These are phyloP conservation scores for Drosophila melanosoma DNA, from an alignment of 2,888 invertebrate genomes.

Conservation along the genomic window DNA sequence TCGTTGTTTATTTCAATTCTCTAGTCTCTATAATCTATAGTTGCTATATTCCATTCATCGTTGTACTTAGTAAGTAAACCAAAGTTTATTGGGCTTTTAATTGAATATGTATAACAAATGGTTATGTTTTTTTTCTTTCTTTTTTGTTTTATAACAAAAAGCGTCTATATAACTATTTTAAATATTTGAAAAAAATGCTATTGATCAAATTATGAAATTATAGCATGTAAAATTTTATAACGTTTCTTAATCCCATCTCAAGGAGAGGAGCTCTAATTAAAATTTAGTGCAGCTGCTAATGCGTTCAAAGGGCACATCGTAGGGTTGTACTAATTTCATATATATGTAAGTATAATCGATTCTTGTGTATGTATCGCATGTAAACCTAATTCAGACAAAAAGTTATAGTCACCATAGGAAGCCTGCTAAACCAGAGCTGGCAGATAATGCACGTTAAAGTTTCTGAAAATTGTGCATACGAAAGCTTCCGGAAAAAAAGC, in stretches of 20 bases:
- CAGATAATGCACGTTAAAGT: constrained; percentile 70
- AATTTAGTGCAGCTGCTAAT: constrained; percentile 57
- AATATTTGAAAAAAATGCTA: constrained; percentile 28
- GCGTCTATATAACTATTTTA: constrained; percentile 21
- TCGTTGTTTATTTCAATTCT: constrained; percentile 78
- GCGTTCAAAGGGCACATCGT: constrained; percentile 63
- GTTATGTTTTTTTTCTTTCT: neutral
- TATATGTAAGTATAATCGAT: constrained; percentile 22
- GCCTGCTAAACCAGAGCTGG: constrained; percentile 47
- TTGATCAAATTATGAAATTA: constrained; percentile 12
- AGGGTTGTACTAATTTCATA: constrained; percentile 54
- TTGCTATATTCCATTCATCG: constrained; percentile 49
- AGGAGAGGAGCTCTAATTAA: constrained; percentile 52
- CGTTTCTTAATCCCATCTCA: constrained; percentile 34
- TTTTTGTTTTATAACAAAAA: constrained; percentile 7
- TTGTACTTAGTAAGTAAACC: constrained; percentile 51
- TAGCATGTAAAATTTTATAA: constrained; percentile 15
- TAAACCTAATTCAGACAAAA: constrained; percentile 62
- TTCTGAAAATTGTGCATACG: constrained; percentile 41
- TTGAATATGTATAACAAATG: constrained; percentile 10
- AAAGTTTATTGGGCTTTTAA: constrained; percentile 20
- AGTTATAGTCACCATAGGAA: constrained; percentile 59
- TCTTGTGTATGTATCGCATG: constrained; percentile 15
- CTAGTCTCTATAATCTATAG: constrained; percentile 39
- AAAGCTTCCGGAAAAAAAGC: constrained; percentile 8